Evolutionary conservation across 2,888 invertebrate genomes (phyloP), one percentile per base, ranked within the genome.

Genomic region (Apodemia duryi): DNA sequence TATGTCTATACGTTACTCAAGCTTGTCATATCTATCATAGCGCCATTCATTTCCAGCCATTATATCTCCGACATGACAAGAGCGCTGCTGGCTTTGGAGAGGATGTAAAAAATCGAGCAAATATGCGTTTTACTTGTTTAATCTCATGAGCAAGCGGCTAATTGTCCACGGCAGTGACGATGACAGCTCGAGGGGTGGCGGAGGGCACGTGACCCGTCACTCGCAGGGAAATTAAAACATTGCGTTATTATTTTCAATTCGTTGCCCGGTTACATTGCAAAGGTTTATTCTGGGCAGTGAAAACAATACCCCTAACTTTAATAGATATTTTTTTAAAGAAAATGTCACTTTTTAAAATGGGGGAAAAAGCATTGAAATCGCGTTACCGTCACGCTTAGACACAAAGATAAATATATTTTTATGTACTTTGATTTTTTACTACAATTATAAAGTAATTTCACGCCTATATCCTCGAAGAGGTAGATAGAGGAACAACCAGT

Each of bases 171-270:
- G 87, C 84, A 88, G 86, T 89, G 90, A 88, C 75, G 84, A 88
- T 88, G 90, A 87, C 89, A 88, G 88, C 80, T 75, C 73, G 77
- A 66, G 68, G 69, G 70, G 72, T 74, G 74, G 76, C 75, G 71
- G 73, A 69, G 73, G 76, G 80, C 92, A 92, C 92, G 92, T 91
- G 92, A 89, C 92, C 92, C 87, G 92, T 92, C 92, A 92, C 82
- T 85, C 82, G 86, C 92, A 92, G 92, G 80, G 84, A 91, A 91
- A 91, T 92, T 91, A 91, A 91, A 92, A 89, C 89, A 91, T 91
- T 89, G 89, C 87, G 84, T 84, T 89, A 88, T 88, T 88, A 90
- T 89, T 88, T 88, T 83, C 74, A 77, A 73, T 74, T 74, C 75
- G 74, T 72, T 73, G 74, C 72, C 71, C 73, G 67, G 70, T 64